Base-by-base conservation (phyloP, 2,113 vertebrate genomes). In the Phaethornis superciliosus region DNA sequence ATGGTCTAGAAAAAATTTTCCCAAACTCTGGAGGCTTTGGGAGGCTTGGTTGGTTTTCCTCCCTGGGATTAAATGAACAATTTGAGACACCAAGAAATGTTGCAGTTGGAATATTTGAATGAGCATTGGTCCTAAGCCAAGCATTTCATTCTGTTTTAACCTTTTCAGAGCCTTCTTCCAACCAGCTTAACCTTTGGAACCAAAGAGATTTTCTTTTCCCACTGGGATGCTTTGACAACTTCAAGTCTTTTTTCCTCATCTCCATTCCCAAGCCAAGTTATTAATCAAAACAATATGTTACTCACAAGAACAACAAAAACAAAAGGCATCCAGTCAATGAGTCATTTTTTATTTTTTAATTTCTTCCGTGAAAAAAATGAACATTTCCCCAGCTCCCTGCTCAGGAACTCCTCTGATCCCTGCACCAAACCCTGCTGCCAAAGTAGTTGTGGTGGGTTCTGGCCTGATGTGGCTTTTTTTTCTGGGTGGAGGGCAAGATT, bases 181-280 rank as follows among this genome's bases (percentile, higher is more conserved):
- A 71, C 33, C 7, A 42, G 16, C 26, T 81, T 32, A 32, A 79
- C 42, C n/a, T 23, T 17, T 59, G 58, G 83, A 93, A 44, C 14
- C 33, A 44, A 72, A 37, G 49, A 47, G 33, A 22, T 21, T 56
- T 63, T 37, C 5, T n/a, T 52, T 59, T 64, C 79, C 70, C 37
- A 3, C 3, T 2, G 30, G 58, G 35, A 85, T 30, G 62, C 75
- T 85, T 82, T 67, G 78, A 89, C 79, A 82, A 56, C 18, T 88
- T 82, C 70, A 32, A 22, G 24, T 26, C 65, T 46, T 82, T 76
- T 78, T 49, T n/a, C 75, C 17, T 71, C 70, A 64, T 89, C 65
- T 42, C 18, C 70, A 76, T 64, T 32, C 88, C 92, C 70, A 89
- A 89, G 85, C 70, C 88, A 75, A 85, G 81, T 81, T 47, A 84